Percentiles rank a stretch among this genome's conserved stretches.
Conservation (phyloP, 2,113 vertebrate species). For the Phylloscopus trochiloides region DNA sequence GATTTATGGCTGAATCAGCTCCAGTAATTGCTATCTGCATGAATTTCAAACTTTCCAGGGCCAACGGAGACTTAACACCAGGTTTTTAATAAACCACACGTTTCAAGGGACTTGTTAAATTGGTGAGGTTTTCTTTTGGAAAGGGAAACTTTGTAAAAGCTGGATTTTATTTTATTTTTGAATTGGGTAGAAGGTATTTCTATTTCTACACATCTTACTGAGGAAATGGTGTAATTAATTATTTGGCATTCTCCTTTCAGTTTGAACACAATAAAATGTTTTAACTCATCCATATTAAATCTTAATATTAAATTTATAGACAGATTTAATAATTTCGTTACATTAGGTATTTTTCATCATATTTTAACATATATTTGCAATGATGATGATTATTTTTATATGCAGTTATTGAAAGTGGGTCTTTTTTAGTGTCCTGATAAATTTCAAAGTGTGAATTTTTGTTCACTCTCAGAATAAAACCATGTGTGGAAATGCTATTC, state of each 20-base stretch:
- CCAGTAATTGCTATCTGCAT: background rate
- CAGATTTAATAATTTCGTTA: background rate
- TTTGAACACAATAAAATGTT: background rate
- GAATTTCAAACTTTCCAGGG: background rate
- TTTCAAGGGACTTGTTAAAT: constrained; percentile 10
- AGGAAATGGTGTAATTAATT: background rate
- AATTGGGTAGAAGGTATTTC: background rate
- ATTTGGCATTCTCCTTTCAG: background rate
- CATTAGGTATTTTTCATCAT: background rate
- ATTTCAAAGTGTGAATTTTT: background rate
- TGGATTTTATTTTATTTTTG: background rate
- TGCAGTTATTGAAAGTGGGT: background rate
- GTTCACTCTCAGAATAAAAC: background rate
- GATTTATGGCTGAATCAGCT: background rate
- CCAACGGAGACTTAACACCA: background rate
- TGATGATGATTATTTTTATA: background rate
- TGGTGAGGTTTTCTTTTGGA: background rate
- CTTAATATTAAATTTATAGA: background rate
- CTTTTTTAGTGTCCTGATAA: background rate
- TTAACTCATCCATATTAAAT: background rate
- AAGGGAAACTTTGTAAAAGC: background rate
- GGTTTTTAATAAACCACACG: background rate
- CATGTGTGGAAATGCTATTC: background rate
- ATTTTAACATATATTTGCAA: background rate
- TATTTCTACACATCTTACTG: background rate